phyloP scores from a whole-genome alignment of 1,140 invertebrate species.

The Popillia japonica region DNA sequence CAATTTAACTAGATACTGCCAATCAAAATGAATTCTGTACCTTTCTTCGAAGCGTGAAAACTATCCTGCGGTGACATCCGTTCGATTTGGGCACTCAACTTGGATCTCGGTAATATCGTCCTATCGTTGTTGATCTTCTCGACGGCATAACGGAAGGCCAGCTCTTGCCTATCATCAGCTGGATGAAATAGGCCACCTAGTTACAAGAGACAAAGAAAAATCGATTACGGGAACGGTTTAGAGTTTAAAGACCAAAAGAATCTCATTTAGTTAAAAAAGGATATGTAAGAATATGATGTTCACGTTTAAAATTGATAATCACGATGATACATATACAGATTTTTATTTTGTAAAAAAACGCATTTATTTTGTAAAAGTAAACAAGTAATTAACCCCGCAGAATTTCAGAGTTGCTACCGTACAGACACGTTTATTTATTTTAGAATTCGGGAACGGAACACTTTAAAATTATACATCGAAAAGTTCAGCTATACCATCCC shows the following conservation, averaged over 20 bases:
- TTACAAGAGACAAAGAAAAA: background rate
- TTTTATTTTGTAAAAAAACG: no score
- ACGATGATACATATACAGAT: no score
- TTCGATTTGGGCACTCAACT: constrained; percentile 85
- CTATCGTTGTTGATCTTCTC: constrained; percentile 87
- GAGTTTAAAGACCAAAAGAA: no score
- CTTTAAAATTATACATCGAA: background rate
- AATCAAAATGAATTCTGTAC: constrained; percentile 61
- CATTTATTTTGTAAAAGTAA: no score
- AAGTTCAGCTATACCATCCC: background rate
- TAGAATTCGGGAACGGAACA: no score
- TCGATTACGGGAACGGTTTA: background rate
- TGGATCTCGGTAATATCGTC: constrained; percentile 81
- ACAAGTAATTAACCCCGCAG: no score
- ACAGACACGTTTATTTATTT: no score
- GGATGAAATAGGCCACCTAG: constrained; percentile 90
- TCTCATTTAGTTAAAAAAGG: no score
- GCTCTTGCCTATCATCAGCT: constrained; percentile 82
- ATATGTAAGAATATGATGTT: no score
- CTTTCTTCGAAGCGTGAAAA: constrained; percentile 90
- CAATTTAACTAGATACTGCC: no score
- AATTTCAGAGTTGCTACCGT: no score
- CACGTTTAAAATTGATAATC: no score
- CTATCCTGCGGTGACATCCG: constrained; percentile 88
- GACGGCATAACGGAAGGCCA: constrained; percentile 89